Base-by-base conservation (phyloP, 92 coral and sea anemone species). In the Virgularia gustaviana region DNA sequence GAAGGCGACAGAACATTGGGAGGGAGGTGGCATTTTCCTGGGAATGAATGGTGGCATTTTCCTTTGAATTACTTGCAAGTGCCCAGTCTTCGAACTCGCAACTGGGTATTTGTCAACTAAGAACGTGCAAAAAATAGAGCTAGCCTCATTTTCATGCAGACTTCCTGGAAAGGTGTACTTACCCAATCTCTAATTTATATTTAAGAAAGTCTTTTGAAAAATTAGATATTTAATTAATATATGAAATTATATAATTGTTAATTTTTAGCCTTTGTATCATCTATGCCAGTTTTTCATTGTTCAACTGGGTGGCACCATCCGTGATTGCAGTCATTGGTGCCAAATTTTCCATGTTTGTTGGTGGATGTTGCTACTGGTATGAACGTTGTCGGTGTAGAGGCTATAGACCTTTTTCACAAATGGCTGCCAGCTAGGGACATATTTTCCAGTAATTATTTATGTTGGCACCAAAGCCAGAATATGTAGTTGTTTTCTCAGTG, bases 221-320 rank as follows among this genome's bases (percentile, higher is more conserved):
- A n/a, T n/a, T n/a, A n/a, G n/a, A n/a, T n/a, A n/a, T n/a, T n/a
- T n/a, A n/a, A n/a, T n/a, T n/a, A n/a, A n/a, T n/a, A n/a, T n/a
- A n/a, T n/a, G n/a, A n/a, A n/a, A n/a, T n/a, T n/a, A n/a, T 19
- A 28, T 32, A 13, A 19, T 15, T 0, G 54, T 13, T 29, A 41
- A 1, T 63, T 80, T 78, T 20, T 45, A 94, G 99, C 76, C 76
- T 89, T 70, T 96, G 99, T 24, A 89, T 94, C 30, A 88, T 94
- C 35, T 94, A 94, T 75, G 83, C 96, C 49, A 91, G 88, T 58
- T 89, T 94, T 56, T 87, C 99, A 15, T 55, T 89, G 19, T 86
- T 91, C 38, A 94, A 94, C 82, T 94, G 99, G 99, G 34, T 94
- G 25, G 99, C 99, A 22, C 99, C 99, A 34, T 87, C 99, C 10